A percentile compares a stretch with the other conserved stretches of the same genome.
phyloP scores from a whole-genome alignment of 2,797 vertebrate genomes.

The Arctocebus calabarensis region DNA sequence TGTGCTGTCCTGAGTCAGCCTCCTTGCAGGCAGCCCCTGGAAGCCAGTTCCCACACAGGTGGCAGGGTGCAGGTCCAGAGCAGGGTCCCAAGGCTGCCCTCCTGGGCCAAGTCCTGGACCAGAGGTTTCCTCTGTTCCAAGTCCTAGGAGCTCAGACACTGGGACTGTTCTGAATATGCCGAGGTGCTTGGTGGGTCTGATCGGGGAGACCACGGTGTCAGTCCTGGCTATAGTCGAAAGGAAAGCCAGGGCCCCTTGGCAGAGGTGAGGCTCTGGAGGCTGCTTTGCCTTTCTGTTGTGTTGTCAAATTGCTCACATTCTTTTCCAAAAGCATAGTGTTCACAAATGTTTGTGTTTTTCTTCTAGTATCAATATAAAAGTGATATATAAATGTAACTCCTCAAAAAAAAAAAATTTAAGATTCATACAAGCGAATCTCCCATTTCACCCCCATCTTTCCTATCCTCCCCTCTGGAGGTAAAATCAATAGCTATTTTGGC shows the following conservation, averaged over 20 bases:
- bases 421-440: background rate
- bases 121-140: background rate
- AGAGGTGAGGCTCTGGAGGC: background rate
- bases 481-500: accelerated
- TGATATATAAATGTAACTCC: background rate
- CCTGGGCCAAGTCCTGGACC: background rate
- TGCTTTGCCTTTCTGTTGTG: background rate
- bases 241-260: background rate
- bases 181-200: background rate
- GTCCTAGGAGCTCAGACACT: background rate
- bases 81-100: too few relatives aligned
- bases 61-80: background rate
- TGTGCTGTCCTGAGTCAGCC: background rate
- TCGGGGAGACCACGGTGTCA: background rate
- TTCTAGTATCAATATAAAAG: background rate
- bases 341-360: background rate
- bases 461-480: accelerated
- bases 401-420: background rate
- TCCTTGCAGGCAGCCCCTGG: background rate
- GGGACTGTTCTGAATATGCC: background rate
- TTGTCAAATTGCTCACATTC: background rate
- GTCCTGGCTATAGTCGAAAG: background rate
- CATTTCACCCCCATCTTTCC: accelerated
- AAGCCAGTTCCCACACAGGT: background rate
- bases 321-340: background rate